Evolutionary conservation across 1,140 invertebrate species (phyloP), one percentile per base, ranked within the genome.

Genomic region (fruit fly (Drosophila melanogaster)): DNA sequence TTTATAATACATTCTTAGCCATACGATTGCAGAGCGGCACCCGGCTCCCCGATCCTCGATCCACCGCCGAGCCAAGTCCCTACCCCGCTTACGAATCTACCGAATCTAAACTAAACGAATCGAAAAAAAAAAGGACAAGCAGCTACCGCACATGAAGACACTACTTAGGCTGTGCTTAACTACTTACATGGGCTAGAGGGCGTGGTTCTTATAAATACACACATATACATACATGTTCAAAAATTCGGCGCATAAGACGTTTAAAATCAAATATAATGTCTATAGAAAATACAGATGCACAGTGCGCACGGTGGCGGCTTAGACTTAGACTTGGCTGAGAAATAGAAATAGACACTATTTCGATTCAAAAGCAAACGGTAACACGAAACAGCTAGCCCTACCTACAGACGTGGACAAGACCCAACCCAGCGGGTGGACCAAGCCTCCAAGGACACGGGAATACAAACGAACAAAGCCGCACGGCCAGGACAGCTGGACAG

Each of bases 1-100:
- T 71, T 46, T 84, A 84, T 84, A 84, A 84, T 84, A 84, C 80
- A 84, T 53, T 66, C 50, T 85, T 79, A 85, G 14, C 47, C 53
- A 24, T 71, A 44, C 26, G 66, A 26, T 70, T 75, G 60, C 58
- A 57, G 71, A 65, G 43, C 62, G 53, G 65, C 35, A 22, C 40
- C 12, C 33, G 17, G 14, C 19, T 33, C 12, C 2, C 22, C 17
- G 35, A 14, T 7, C 15, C 4, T 12, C 14, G 19, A 7, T 41
- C 19, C 19, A 2, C 19, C 19, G 19, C 19, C 53, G 12, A 56
- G 26, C 22, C n/a, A 30, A 14, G 33, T 0, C 22, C 51, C 22
- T 53, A 8, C 12, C 40, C 14, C 30, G 35, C 35, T 40, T 54
- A 40, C 38, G 15, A 12, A n/a, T 17, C 24, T 30, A 15, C 11